Conservation (phyloP, 2,113 vertebrate genomes). For the Anser brachyrhynchus region DNA sequence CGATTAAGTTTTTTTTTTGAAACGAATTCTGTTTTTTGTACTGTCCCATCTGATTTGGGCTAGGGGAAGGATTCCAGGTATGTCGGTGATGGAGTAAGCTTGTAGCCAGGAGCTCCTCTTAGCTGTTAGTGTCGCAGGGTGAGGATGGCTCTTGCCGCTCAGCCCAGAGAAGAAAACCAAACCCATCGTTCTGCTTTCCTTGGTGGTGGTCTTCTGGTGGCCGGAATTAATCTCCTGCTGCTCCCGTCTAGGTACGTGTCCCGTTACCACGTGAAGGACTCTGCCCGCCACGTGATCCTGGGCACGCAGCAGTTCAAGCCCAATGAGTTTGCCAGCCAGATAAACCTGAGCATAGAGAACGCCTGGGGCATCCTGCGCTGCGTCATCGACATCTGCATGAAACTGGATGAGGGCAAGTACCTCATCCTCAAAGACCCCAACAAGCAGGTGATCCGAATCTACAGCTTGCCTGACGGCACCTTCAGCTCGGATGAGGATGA, state of each 20-base stretch:
- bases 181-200: neutral
- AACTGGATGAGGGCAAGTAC: conserved; percentile 98
- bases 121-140: neutral
- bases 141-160: neutral
- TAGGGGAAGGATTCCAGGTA: neutral
- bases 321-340: conserved; percentile 98
- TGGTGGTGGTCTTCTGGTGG: fast-evolving
- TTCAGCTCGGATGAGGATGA: conserved; percentile 99
- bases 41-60: neutral
- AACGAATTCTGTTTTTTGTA: neutral
- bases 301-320: conserved; percentile 99
- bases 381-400: conserved; percentile 98
- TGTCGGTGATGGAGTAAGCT: neutral
- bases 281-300: conserved; percentile 92
- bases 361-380: conserved; percentile 98
- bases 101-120: neutral
- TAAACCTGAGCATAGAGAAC: conserved; percentile 98
- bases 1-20: neutral
- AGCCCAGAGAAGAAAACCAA: neutral
- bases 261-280: conserved; percentile 97
- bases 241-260: conserved; percentile 86
- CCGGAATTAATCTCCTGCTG: neutral
- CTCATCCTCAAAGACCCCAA: conserved; percentile 99
- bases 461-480: conserved; percentile 96
- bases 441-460: conserved; percentile 98